Percentiles rank a stretch among this genome's conserved stretches.
Evolutionary conservation across 2,888 invertebrate genomes (phyloP).

Genomic region (Antitype chi): DNA sequence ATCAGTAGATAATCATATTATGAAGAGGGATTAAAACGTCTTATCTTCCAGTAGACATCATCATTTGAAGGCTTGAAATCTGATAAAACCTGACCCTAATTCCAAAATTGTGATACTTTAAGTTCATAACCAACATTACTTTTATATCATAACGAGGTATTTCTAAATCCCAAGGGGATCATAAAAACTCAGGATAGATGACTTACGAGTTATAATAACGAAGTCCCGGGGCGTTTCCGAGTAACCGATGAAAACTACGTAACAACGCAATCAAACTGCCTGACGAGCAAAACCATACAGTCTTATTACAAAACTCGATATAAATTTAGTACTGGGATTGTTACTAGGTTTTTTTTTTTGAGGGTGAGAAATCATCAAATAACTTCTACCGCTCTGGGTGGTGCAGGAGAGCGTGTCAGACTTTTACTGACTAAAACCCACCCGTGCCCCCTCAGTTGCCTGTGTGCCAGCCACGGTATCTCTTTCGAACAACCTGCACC

Average conservation of each 20-base stretch:
- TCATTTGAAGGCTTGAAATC: neutral
- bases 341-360: too few relatives aligned
- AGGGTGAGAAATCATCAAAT: too few relatives aligned
- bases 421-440: too few relatives aligned
- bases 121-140: conserved; percentile 4
- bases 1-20: neutral
- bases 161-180: conserved; percentile 38
- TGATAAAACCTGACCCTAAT: neutral
- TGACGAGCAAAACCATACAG: conserved; percentile 5
- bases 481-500: too few relatives aligned
- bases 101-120: neutral
- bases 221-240: conserved; percentile 34
- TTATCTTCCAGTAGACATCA: neutral
- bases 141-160: conserved; percentile 34
- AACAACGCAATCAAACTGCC: conserved; percentile 23
- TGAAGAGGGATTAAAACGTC: neutral
- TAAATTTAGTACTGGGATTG: too few relatives aligned
- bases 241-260: conserved; percentile 50
- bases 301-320: conserved; percentile 20
- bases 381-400: too few relatives aligned
- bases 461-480: too few relatives aligned
- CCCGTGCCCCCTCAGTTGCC: too few relatives aligned
- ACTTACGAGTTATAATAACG: conserved; percentile 52
- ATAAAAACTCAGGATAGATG: conserved; percentile 34
- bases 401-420: too few relatives aligned